A percentile compares a stretch with the other conserved stretches of the same genome.
These are phyloP conservation scores for Magallana angulata DNA, from an alignment of 1,140 invertebrate species.

Conservation along the genomic window DNA sequence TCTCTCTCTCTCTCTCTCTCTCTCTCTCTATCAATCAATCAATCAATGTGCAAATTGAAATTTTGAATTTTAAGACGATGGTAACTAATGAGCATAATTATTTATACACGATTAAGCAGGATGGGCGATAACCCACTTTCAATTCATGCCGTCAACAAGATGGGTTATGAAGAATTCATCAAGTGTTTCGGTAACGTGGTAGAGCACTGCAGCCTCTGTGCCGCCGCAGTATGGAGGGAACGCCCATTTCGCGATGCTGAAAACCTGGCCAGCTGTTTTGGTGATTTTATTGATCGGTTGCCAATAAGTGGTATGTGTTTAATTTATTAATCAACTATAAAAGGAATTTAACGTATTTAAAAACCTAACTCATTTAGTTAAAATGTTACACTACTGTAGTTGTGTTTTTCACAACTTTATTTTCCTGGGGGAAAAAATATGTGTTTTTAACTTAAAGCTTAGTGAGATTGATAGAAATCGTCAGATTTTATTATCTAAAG, in stretches of 20 bases:
- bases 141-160: conserved; percentile 40
- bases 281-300: conserved; percentile 82
- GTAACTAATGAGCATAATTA: no score
- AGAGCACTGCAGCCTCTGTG: conserved; percentile 83
- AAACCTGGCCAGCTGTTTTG: conserved; percentile 81
- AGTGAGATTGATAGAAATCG: no score
- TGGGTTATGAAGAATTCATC: conserved; percentile 79
- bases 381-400: not conserved
- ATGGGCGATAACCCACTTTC: not conserved
- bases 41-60: not conserved
- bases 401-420: not conserved
- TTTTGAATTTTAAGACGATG: no score
- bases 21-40: no score
- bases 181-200: conserved; percentile 84
- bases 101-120: no score
- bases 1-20: not conserved
- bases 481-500: no score
- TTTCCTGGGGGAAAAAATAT: not conserved
- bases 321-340: not conserved
- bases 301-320: conserved; percentile 60
- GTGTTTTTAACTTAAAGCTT: no score
- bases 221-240: conserved; percentile 80
- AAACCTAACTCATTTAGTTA: not conserved
- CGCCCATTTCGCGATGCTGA: conserved; percentile 82
- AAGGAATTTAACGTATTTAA: not conserved